These are phyloP conservation scores for Acipenser oxyrinchus DNA, from an alignment of 2,797 vertebrate species.

Conservation along the genomic window DNA sequence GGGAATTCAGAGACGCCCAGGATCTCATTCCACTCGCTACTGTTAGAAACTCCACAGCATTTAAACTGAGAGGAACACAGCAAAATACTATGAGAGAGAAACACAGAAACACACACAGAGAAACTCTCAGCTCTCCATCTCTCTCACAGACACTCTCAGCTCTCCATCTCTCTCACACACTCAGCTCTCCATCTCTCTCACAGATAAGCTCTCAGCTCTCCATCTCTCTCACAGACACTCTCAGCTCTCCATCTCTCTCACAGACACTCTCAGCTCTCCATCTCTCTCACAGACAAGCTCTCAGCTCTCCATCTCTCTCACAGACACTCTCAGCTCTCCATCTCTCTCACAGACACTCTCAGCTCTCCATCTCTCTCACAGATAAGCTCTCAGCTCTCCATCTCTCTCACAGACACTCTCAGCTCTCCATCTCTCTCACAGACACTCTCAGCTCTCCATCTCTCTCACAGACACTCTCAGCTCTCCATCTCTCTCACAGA, in stretches of 20 bases:
- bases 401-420: no score
- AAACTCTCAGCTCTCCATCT: background rate
- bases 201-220: no score
- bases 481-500: no score
- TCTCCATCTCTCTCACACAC: conserved; percentile 14
- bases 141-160: background rate
- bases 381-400: no score
- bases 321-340: background rate
- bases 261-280: no score
- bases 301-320: background rate
- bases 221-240: conserved; percentile 31
- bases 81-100: background rate
- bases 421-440: no score
- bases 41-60: conserved; percentile 61
- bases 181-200: no score
- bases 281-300: no score
- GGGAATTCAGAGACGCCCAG: conserved; percentile 44
- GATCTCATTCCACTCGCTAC: conserved; percentile 56
- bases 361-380: no score
- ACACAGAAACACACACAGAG: background rate
- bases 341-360: no score
- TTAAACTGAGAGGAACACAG: conserved; percentile 50
- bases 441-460: no score
- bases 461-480: no score
- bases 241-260: background rate